Base-by-base conservation (phyloP, 2,888 invertebrate genomes). In the Pyrrhia umbra region DNA sequence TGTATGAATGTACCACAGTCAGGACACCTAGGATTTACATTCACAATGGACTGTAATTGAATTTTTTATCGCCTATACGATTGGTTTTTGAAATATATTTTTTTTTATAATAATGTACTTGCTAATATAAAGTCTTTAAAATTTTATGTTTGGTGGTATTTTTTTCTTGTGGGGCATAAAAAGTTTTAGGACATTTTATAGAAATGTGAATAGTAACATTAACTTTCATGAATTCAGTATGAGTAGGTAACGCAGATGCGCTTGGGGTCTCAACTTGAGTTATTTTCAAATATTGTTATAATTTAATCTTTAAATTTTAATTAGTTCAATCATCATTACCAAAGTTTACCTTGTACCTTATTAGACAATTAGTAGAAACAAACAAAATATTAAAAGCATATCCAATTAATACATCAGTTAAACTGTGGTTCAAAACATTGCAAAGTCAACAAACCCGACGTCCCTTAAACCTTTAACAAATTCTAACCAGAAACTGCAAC, bases 21-120 rank as follows among this genome's bases (percentile, higher is more conserved):
- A 88, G 87, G 85, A 85, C 83, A 85, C 86, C 89, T 88, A 88
- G 87, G 87, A 82, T 86, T 83, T 79, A 79, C 79, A 82, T 85
- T 82, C 78, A 79, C 74, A 79, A 73, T 81, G 79, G 65, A 71
- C 55, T 62, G 82, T 77, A 81, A 80, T 77, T 79, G 80, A 80
- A 52, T 64, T 69, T 76, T 81, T 81, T 63, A 74, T 67, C 54
- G 69, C 55, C 13, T 23, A 30, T 6, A 58, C 50, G 43, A 74
- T 72, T 77, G 67, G 43, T 60, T 64, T 71, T 18, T 39, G 39
- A 54, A 59, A 77, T 63, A 77, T 63, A 76, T 64, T 52, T 65
- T 75, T 64, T 52, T 59, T 68, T 16, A 42, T 46, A 60, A 74
- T 45, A 59, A 13, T 40, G 18, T 15, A 15, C 37, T 18, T n/a